phyloP scores from a whole-genome alignment of 2,113 vertebrate species.

The Charina bottae region DNA sequence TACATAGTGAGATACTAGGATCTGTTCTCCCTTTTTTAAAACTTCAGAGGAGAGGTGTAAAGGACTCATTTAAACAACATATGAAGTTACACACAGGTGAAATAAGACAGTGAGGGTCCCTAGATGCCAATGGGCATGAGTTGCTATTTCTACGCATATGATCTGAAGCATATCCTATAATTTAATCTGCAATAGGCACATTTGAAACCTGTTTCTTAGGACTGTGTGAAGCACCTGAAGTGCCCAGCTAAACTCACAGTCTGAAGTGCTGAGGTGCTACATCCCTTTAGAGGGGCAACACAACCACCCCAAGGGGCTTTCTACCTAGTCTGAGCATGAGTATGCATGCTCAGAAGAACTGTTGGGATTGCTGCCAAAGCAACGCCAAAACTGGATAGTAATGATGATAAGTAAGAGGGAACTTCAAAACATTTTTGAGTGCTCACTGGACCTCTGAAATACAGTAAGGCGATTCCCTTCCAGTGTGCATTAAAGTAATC shows the following conservation, averaged over 20 bases:
- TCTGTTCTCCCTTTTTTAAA: neutral
- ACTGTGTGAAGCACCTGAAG: neutral
- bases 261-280: neutral
- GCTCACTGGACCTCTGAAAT: neutral
- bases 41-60: neutral
- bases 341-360: neutral
- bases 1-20: neutral
- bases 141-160: neutral
- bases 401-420: neutral
- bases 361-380: neutral
- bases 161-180: fast-evolving
- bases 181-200: slow-evolving; percentile 13
- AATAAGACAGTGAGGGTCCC: neutral
- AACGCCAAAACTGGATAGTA: neutral
- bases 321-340: neutral
- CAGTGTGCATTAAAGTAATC: neutral
- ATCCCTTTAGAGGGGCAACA: neutral
- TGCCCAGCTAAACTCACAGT: neutral
- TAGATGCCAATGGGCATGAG: neutral
- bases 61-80: neutral
- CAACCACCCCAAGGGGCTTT: neutral
- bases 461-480: neutral
- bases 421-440: slow-evolving; percentile 17
- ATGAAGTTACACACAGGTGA: fast-evolving
- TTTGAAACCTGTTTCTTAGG: slow-evolving; percentile 17